These are phyloP conservation scores for Bubo scandiacus DNA, from an alignment of 2,113 vertebrate genomes.

Conservation along the genomic window DNA sequence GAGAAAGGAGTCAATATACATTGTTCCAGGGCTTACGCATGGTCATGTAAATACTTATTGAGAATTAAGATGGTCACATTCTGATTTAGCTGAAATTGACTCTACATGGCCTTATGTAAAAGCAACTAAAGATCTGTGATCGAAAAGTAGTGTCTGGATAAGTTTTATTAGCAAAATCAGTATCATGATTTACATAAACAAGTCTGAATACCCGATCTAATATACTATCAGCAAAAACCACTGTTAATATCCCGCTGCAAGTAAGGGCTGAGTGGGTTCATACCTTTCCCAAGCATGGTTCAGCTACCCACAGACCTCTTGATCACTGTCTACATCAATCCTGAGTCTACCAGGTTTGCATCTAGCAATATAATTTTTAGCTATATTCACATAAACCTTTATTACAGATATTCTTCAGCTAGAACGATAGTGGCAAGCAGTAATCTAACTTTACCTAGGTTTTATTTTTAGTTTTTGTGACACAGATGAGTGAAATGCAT, in stretches of 20 bases:
- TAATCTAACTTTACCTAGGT: neutral
- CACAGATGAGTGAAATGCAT: neutral
- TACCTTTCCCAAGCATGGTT: neutral
- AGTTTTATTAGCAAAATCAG: neutral
- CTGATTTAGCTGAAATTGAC: neutral
- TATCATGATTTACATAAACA: neutral
- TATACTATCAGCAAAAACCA: neutral
- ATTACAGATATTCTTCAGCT: neutral
- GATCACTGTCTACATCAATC: neutral
- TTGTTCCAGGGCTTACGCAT: neutral
- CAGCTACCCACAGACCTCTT: neutral
- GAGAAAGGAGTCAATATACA: neutral
- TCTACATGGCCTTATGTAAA: neutral
- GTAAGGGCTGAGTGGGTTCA: neutral
- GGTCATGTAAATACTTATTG: neutral
- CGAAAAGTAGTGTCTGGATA: neutral
- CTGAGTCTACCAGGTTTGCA: neutral
- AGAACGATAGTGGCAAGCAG: neutral
- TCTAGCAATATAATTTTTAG: neutral
- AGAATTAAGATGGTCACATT: neutral
- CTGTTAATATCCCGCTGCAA: neutral
- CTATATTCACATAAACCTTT: neutral
- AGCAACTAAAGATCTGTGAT: neutral
- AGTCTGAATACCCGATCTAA: neutral
- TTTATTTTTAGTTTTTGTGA: constrained; percentile 27